Base-by-base conservation (phyloP, 2,888 invertebrate genomes). In the Taenaris catops region DNA sequence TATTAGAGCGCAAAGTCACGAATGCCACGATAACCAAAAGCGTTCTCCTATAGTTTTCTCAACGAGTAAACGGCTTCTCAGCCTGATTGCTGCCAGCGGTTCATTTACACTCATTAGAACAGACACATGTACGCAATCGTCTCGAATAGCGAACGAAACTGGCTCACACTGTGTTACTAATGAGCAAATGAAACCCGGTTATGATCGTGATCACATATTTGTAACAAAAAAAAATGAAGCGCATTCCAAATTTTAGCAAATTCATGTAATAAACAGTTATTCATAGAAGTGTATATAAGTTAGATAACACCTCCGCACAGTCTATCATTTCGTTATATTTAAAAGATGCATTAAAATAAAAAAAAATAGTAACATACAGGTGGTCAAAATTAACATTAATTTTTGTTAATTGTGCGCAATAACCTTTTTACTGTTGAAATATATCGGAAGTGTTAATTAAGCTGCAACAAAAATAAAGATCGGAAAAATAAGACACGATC, bases 1-100 rank as follows among this genome's bases (percentile, higher is more conserved):
- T 72, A 80, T 72, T 61, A 69, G 80, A 80, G 78, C 81, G 75
- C 58, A 63, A 70, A 79, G 66, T 71, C 78, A 76, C 79, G 80
- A 76, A 74, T 53, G 63, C 52, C 48, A 57, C 46, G 49, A 55
- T 55, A 53, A 60, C 69, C 59, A 63, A 51, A 53, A 58, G 61
- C 66, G 66, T 61, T 57, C 29, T 41, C 38, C 41, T 41, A 45
- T 45, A 29, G 35, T 48, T 46, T 46, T 44, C 46, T 41, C 38
- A 36, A 35, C 33, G 26, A 20, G 34, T 34, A 23, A 34, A 36
- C 34, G 24, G 26, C 37, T 68, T 67, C 55, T 61, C 63, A 68
- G 51, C 63, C 66, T 66, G 58, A 65, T 65, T 63, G 59, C 54
- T 51, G 36, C 44, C 47, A 46, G 48, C 51, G 44, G 35, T 44